Base-by-base conservation (phyloP, 2,888 invertebrate species). In the Lasioglossum lativentre region DNA sequence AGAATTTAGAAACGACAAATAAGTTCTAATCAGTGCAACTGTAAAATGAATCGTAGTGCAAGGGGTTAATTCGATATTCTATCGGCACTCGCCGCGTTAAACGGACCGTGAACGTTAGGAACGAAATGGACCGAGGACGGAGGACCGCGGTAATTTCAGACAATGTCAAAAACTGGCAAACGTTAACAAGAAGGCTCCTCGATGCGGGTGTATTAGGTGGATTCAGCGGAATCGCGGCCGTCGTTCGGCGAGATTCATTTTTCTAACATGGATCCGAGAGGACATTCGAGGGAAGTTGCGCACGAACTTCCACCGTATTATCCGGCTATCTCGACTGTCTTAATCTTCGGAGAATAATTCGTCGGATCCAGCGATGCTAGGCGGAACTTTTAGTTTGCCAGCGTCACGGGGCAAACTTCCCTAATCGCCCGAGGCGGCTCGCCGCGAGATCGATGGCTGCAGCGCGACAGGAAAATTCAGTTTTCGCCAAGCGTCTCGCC, bases 321-420 rank as follows among this genome's bases (percentile, higher is more conserved):
- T 68, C 52, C 34, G 52, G 42, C 56, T 27, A 59, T 59, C 75
- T 71, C 71, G 71, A 63, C 19, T 23, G 19, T 27, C 80, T 70
- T 80, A 74, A 75, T 75, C 72, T 27, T 42, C 3, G n/a, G 75
- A 66, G 80, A 75, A 71, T 75, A 82, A 82, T 75, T 81, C 63
- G 34, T 42, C 63, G 40, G 19, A 45, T 81, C 27, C 72, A 2
- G 63, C 23, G 47, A 52, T 38, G 71, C n/a, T 23, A 45, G 30
- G 52, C 4, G 12, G 10, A 83, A 82, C 71, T 83, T 83, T 76
- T 63, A 76, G 63, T 63, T 71, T 63, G 38, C 16, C 75, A 38
- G 16, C 75, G 34, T 42, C 45, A 47, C 38, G 83, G 83, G 12
- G 66, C 14, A 45, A 80, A 72, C 70, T 83, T 42, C 23, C 16